A percentile compares a stretch with the other conserved stretches of the same genome.
Conservation (phyloP, 1,140 invertebrate genomes). For the Gyrodactylus salaris region DNA sequence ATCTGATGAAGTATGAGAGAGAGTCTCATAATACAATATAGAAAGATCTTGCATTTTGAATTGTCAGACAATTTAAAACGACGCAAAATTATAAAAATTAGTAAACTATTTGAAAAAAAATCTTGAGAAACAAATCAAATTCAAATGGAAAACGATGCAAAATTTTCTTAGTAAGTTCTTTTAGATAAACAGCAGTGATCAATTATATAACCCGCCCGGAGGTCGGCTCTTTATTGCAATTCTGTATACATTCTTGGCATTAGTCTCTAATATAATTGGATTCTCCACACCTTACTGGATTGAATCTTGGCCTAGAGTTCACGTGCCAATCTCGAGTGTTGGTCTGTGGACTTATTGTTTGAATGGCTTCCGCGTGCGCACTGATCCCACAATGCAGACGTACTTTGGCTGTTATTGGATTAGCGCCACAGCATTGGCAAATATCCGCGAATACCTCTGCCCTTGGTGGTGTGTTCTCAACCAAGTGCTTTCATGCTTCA, state of each 20-base stretch:
- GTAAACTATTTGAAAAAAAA: not conserved
- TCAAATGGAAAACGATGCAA: not conserved
- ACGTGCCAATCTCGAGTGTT: not conserved
- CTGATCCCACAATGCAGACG: not conserved
- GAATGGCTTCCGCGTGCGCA: not conserved
- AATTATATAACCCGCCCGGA: not conserved
- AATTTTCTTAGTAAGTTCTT: not conserved
- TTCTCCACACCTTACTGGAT: not conserved
- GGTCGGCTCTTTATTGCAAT: not conserved
- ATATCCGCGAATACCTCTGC: not conserved
- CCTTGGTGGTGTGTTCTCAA: not conserved
- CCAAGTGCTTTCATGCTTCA: not conserved
- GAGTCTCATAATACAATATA: not conserved
- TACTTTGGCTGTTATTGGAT: constrained; percentile 5
- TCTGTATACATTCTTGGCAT: not conserved
- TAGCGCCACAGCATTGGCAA: not conserved
- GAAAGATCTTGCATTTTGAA: not conserved
- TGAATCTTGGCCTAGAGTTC: not conserved
- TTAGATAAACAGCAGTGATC: not conserved
- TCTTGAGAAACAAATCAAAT: not conserved
- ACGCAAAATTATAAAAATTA: not conserved
- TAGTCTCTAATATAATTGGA: not conserved
- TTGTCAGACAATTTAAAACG: not conserved
- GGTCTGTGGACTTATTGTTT: not conserved
- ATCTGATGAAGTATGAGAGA: not conserved